Evolutionary conservation across 2,113 vertebrate species (phyloP).

Genomic region (Aleadryas rufinucha): DNA sequence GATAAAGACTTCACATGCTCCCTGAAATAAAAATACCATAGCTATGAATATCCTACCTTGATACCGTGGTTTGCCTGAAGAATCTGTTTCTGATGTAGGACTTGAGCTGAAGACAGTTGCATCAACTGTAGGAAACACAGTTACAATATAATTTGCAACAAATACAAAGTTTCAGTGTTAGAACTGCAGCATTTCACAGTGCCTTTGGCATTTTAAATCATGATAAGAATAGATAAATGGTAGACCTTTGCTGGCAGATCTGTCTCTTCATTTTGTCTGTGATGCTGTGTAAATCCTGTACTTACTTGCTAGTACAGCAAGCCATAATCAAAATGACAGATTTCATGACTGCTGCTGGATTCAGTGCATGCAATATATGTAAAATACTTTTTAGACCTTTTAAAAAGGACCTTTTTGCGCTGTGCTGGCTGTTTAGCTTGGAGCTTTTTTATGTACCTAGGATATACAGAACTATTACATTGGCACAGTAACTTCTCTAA

Average conservation of each 20-base stretch:
- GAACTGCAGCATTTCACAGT: neutral
- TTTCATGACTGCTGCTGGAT: neutral
- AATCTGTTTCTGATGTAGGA: conserved; percentile 89
- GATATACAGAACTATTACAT: neutral
- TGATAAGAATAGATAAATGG: neutral
- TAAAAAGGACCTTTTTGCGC: neutral
- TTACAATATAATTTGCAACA: neutral
- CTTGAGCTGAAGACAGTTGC: conserved; percentile 85
- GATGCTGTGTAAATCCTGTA: neutral
- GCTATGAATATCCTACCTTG: conserved; percentile 75
- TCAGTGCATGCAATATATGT: neutral
- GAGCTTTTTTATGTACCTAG: neutral
- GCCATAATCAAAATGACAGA: neutral
- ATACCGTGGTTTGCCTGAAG: conserved; percentile 86
- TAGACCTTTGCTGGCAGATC: neutral
- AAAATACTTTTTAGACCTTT: neutral
- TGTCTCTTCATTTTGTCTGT: neutral
- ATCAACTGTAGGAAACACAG: conserved; percentile 69
- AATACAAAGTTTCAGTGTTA: neutral
- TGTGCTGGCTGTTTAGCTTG: neutral
- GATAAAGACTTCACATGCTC: neutral
- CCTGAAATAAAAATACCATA: neutral
- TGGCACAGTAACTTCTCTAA: neutral
- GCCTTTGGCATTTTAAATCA: neutral
- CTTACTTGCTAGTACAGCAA: neutral